Conservation (phyloP, 1,140 invertebrate species). For the Drosophila asahinai region DNA sequence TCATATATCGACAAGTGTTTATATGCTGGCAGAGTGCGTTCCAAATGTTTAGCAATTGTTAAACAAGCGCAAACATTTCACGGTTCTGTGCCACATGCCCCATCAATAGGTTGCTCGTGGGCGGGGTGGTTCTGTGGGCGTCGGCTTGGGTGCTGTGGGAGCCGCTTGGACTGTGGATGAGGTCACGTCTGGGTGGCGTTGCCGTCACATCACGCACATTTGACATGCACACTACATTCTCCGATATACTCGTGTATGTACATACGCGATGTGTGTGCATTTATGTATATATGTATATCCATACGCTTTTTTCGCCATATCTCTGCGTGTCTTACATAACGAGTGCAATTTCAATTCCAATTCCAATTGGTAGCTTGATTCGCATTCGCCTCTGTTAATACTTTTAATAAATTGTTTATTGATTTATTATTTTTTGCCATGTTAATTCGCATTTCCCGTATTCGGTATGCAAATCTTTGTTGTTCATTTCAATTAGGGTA, state of each 20-base stretch:
- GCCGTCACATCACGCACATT: constrained; percentile 58
- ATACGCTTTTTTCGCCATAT: constrained; percentile 4
- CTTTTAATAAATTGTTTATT: constrained; percentile 38
- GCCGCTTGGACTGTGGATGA: constrained; percentile 28
- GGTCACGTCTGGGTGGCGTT: constrained; percentile 48
- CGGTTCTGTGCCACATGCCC: constrained; percentile 20
- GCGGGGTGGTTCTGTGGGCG: background rate
- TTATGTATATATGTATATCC: constrained; percentile 3
- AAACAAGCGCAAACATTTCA: constrained; percentile 47
- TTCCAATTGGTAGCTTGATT: constrained; percentile 8
- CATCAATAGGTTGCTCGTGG: background rate
- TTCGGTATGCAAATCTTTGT: constrained; percentile 8
- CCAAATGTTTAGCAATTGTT: constrained; percentile 45
- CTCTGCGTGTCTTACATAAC: constrained; percentile 30
- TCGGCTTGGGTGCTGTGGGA: background rate
- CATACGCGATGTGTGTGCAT: constrained; percentile 9
- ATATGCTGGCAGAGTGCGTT: constrained; percentile 2
- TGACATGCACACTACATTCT: constrained; percentile 41
- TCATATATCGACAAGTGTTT: constrained; percentile 7
- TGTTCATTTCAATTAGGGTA: constrained; percentile 23
- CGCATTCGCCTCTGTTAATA: constrained; percentile 14
- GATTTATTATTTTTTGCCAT: constrained; percentile 23
- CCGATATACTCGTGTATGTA: background rate
- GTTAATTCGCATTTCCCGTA: constrained; percentile 1
- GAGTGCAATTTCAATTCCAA: constrained; percentile 25